Conservation (phyloP, 2,888 invertebrate genomes). For the Campopleginae sp. region DNA sequence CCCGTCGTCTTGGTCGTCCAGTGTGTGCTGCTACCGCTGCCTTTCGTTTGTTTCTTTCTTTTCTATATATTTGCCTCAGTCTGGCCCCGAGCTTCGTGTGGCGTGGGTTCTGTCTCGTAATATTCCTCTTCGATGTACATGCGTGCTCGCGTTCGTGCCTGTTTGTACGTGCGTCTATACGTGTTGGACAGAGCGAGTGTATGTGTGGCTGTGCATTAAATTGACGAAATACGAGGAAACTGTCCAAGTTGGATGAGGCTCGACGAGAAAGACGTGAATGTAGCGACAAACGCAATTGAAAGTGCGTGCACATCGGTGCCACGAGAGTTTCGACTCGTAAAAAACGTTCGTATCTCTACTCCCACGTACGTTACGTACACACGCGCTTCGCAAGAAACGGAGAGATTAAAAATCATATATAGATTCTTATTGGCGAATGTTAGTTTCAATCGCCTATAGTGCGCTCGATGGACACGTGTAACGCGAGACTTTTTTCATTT, state of each 20-base stretch:
- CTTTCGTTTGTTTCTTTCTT: constrained; percentile 6
- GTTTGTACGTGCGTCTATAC: not conserved
- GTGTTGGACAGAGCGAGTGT: not conserved
- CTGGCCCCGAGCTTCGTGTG: constrained; percentile 24
- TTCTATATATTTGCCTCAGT: constrained; percentile 23
- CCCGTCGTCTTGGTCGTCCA: constrained; percentile 14
- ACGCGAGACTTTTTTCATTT: constrained; percentile 35
- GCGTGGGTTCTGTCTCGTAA: constrained; percentile 22
- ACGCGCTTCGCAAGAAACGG: not conserved
- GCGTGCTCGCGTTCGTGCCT: constrained; percentile 7
- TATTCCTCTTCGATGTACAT: not conserved
- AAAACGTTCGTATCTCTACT: constrained; percentile 10
- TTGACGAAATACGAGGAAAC: constrained; percentile 18
- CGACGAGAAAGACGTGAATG: constrained; percentile 39
- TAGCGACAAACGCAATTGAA: constrained; percentile 45
- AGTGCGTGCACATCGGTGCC: constrained; percentile 48
- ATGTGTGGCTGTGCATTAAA: constrained; percentile 3
- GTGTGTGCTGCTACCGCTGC: not conserved
- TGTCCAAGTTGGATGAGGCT: not conserved
- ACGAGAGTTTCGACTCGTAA: constrained; percentile 13
- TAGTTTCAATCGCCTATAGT: constrained; percentile 8
- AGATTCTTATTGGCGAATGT: not conserved
- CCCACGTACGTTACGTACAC: constrained; percentile 10
- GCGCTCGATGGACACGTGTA: constrained; percentile 54
- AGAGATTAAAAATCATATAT: not conserved